These are phyloP conservation scores for Argyrosomus japonicus DNA, from an alignment of 2,113 vertebrate species.

Conservation along the genomic window DNA sequence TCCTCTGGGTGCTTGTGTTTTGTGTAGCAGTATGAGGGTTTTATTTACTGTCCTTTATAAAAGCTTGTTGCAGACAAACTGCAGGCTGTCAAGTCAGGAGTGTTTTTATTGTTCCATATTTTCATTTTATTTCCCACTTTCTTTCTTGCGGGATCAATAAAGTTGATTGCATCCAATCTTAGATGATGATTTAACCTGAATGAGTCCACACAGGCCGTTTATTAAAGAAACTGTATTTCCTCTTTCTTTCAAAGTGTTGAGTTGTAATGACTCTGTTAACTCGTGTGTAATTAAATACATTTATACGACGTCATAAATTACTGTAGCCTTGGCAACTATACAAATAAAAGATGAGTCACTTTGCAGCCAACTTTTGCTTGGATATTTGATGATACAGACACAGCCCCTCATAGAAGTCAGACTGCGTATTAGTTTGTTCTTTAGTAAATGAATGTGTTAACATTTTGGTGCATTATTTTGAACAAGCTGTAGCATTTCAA, in stretches of 20 bases:
- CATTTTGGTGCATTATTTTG: too few relatives aligned
- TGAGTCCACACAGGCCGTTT: background rate
- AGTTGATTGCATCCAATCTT: background rate
- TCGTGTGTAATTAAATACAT: too few relatives aligned
- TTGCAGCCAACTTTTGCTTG: background rate
- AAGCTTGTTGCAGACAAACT: conserved; percentile 4
- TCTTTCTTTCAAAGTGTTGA: background rate
- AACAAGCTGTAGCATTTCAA: background rate
- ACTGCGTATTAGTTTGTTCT: too few relatives aligned
- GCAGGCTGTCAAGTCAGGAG: background rate
- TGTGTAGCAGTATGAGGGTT: background rate
- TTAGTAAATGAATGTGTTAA: too few relatives aligned
- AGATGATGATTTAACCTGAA: background rate
- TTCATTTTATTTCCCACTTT: background rate
- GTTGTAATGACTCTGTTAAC: background rate
- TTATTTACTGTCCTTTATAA: background rate
- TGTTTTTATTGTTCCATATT: background rate
- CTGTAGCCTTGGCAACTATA: too few relatives aligned
- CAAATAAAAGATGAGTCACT: background rate
- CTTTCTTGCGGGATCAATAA: background rate
- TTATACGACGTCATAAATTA: too few relatives aligned
- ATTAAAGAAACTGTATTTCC: background rate
- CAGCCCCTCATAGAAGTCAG: too few relatives aligned
- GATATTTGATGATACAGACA: too few relatives aligned
- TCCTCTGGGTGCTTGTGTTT: background rate